Base-by-base conservation (phyloP, 2,113 vertebrate genomes). In the Melospiza melodia region DNA sequence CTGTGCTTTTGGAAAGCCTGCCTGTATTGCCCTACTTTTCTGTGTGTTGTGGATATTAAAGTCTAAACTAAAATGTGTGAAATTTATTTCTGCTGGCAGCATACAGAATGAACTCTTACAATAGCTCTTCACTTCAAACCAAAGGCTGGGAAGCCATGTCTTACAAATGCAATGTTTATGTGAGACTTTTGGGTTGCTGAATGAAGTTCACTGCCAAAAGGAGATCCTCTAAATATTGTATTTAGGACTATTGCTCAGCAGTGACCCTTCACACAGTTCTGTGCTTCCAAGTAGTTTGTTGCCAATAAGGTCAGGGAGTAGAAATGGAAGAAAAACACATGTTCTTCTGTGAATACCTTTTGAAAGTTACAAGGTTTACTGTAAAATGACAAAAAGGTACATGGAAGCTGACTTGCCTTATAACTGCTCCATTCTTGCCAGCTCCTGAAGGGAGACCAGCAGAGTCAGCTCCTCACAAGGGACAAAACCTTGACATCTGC, bases 81-180 rank as follows among this genome's bases (percentile, higher is more conserved):
- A 48, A 76, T 87, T 33, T 76, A 39, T 89, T 95, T 95, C 75
- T 92, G 54, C 81, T 94, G 87, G 54, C 84, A 71, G 33, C 44
- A 2, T 65, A 5, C 41, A 84, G 69, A 87, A 65, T 63, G 71
- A 81, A 72, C 91, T 83, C 58, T 78, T 54, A 54, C 0, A 9
- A 61, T 37, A 82, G 41, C 80, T 59, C 69, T 69, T 59, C 2
- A 0, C 48, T 90, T 85, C 67, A 14, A 68, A 51, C n/a, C 0
- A 1, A 59, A 49, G 66, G n/a, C 81, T 57, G 73, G 62, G 54
- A 46, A 69, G 73, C 49, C 20, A 6, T 10, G 22, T 57, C 84
- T 69, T 63, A 65, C 44, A 75, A 61, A 68, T 9, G 2, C 33
- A 33, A 6, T 85, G 83, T 71, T 90, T 83, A 15, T 21, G 5